phyloP scores from a whole-genome alignment of 92 coral and sea anemone species.

The Bergia puertoricense region DNA sequence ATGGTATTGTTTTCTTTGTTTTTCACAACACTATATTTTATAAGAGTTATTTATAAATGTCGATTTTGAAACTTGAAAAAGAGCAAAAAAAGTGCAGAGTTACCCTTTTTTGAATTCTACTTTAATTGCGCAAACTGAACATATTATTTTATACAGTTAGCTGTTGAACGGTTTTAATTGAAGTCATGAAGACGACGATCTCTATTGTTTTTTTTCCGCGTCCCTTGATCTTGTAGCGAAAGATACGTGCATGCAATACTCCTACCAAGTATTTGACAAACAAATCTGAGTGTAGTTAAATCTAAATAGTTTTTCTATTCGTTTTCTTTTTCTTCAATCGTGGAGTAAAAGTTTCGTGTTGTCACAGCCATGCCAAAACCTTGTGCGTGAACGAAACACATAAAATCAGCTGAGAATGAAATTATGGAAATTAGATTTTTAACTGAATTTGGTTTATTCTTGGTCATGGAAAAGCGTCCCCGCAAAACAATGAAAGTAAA shows the following conservation, averaged over 20 bases:
- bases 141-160: not conserved
- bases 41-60: not conserved
- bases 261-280: not conserved
- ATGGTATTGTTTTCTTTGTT: not conserved
- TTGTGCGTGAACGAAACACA: not conserved
- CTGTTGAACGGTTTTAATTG: not conserved
- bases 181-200: not conserved
- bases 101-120: too few relatives aligned
- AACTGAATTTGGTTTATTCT: not conserved
- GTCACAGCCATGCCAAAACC: not conserved
- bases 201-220: not conserved
- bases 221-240: constrained; percentile 13
- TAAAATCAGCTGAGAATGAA: not conserved
- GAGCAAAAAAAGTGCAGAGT: not conserved
- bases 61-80: not conserved
- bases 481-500: not conserved
- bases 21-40: not conserved
- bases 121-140: not conserved
- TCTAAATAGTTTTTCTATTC: not conserved
- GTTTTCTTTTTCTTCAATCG: not conserved
- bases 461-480: not conserved
- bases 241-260: not conserved
- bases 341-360: not conserved
- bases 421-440: not conserved
- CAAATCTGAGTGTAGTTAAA: not conserved